Evolutionary conservation across 2,113 vertebrate genomes (phyloP), one percentile per base, ranked within the genome.

Genomic region (Paratilapia polleni): DNA sequence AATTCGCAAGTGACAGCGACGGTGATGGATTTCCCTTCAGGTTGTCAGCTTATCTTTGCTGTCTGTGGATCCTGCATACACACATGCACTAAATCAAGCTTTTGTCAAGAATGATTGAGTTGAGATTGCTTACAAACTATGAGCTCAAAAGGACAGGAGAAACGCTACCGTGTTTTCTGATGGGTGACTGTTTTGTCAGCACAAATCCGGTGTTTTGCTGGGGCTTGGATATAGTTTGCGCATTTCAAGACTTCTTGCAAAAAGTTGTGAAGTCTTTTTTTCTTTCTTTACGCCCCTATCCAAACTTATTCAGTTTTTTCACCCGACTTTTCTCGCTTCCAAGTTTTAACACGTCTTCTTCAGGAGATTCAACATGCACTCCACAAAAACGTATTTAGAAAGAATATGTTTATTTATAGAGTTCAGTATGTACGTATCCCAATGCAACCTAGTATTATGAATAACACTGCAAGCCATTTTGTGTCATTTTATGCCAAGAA

Each of bases 51-150:
- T 94, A 85, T 95, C 94, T 95, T 89, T 81, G 93, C 80, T 87
- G 90, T 87, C 92, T 62, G 61, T 58, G 80, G 81, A 92, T 81
- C 70, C 85, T 86, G 88, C 84, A 94, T 89, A 62, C 81, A 88
- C 41, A 62, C 66, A 31, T 78, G 82, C 73, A 91, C 92, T 92
- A 91, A 92, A 94, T 94, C 92, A 94, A 90, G 86, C 79, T 92
- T 94, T 94, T 94, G 93, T 95, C 92, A 91, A 52, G 81, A 88
- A 88, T 93, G 95, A 95, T 94, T 92, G 95, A 95, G 87, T 88
- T 64, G 78, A 81, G 83, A 92, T 88, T 86, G 85, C 87, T 85
- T 77, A 83, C 86, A 85, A 76, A 77, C 63, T 60, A 61, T 56
- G 73, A 80, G 77, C 87, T 92, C 78, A 80, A 85, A 66, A 86